A percentile compares a stretch with the other conserved stretches of the same genome.
These are phyloP conservation scores for Drosophila elegans DNA, from an alignment of 1,140 invertebrate genomes.

Conservation along the genomic window DNA sequence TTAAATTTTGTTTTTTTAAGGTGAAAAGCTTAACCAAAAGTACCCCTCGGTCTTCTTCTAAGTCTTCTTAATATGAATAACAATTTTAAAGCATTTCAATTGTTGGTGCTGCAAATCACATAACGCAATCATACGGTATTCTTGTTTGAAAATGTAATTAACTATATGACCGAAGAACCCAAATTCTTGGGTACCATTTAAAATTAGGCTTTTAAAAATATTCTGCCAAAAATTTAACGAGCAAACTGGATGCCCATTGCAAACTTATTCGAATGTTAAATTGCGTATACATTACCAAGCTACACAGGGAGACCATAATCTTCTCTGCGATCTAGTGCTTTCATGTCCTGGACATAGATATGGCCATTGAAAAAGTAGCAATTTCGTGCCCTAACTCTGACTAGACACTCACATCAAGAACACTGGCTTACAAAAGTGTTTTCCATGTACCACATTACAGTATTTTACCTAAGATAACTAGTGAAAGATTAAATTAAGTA, in stretches of 20 bases:
- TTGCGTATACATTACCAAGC: conserved; percentile 40
- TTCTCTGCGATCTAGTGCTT: conserved; percentile 37
- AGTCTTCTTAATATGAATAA: too few relatives aligned
- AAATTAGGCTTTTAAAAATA: too few relatives aligned
- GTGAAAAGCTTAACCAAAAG: too few relatives aligned
- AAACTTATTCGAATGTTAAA: conserved; percentile 38
- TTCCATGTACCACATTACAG: not conserved
- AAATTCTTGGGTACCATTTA: not conserved
- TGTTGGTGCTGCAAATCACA: too few relatives aligned
- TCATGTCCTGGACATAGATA: conserved; percentile 29
- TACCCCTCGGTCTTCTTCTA: too few relatives aligned
- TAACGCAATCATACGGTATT: not conserved
- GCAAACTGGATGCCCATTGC: not conserved
- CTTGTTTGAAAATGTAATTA: not conserved
- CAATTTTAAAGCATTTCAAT: too few relatives aligned
- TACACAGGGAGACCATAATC: conserved; percentile 25
- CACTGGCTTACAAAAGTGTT: conserved; percentile 1
- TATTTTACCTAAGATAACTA: too few relatives aligned
- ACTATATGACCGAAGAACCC: not conserved
- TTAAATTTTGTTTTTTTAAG: too few relatives aligned
- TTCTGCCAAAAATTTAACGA: not conserved
- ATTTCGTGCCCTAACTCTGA: conserved; percentile 47
- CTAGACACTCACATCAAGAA: conserved; percentile 41
- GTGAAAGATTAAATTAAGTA: too few relatives aligned
- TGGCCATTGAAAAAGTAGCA: conserved; percentile 63